Evolutionary conservation across 2,113 vertebrate genomes (phyloP).

Genomic region (Dipodomys stephensi): DNA sequence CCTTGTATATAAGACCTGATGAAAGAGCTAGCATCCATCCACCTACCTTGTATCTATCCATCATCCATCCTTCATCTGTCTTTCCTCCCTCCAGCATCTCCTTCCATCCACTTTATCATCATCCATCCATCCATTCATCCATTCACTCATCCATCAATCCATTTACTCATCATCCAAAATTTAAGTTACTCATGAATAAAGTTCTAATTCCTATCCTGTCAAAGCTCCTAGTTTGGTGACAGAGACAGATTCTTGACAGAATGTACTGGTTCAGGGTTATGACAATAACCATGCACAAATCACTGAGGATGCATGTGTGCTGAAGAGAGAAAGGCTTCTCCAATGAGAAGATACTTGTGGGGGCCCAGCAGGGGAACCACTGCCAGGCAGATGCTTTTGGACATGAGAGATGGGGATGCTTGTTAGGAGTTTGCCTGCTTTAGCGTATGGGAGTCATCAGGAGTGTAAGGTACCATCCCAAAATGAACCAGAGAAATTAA

Average conservation of each 20-base stretch:
- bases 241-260: background rate
- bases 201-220: background rate
- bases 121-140: background rate
- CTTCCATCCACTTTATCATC: background rate
- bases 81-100: background rate
- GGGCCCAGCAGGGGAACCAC: background rate
- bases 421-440: background rate
- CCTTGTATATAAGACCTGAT: conserved; percentile 30
- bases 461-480: background rate
- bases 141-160: background rate
- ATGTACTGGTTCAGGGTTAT: background rate
- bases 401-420: background rate
- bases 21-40: background rate
- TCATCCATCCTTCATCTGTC: background rate
- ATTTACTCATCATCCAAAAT: background rate
- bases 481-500: background rate
- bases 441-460: background rate
- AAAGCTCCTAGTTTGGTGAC: background rate
- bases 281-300: background rate
- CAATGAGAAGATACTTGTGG: background rate
- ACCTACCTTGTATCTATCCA: background rate
- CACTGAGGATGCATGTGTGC: background rate
- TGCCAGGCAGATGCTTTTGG: background rate
- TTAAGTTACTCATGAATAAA: conserved; percentile 24
- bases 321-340: background rate